A percentile compares a stretch with the other conserved stretches of the same genome.
Conservation (phyloP, 2,888 invertebrate genomes). For the Drosophila quasianomalipes region DNA sequence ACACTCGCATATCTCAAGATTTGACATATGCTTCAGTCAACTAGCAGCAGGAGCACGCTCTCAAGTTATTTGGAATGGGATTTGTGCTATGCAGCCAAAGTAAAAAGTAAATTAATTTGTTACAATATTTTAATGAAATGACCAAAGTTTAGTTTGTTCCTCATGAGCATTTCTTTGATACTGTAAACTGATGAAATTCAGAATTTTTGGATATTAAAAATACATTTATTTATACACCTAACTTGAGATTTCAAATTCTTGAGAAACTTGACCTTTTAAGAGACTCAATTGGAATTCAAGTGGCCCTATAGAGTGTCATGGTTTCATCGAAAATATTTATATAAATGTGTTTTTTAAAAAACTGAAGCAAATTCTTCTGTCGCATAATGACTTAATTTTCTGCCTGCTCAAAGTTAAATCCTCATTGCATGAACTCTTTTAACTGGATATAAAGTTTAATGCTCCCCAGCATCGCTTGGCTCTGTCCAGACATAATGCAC, state of each 20-base stretch:
- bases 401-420: background rate
- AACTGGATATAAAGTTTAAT: background rate
- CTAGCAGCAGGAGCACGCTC: background rate
- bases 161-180: background rate
- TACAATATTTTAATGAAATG: background rate
- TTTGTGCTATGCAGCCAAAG: background rate
- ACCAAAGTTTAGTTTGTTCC: background rate
- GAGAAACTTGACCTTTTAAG: background rate
- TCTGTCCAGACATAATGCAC: background rate
- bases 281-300: background rate
- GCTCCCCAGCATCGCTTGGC: too few species aligned
- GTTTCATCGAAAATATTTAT: background rate
- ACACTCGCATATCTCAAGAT: background rate
- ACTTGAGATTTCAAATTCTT: background rate
- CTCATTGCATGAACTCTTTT: background rate
- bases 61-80: too few species aligned
- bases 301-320: background rate
- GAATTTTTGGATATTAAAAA: background rate
- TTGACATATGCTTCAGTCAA: constrained; percentile 8
- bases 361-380: background rate
- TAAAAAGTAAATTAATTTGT: background rate
- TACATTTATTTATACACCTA: background rate
- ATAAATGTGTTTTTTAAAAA: background rate
- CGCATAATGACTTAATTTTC: background rate
- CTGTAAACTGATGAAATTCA: background rate